Percentiles rank a stretch among this genome's conserved stretches.
Conservation (phyloP, 2,888 invertebrate genomes). For the Aporophyla lueneburgensis region DNA sequence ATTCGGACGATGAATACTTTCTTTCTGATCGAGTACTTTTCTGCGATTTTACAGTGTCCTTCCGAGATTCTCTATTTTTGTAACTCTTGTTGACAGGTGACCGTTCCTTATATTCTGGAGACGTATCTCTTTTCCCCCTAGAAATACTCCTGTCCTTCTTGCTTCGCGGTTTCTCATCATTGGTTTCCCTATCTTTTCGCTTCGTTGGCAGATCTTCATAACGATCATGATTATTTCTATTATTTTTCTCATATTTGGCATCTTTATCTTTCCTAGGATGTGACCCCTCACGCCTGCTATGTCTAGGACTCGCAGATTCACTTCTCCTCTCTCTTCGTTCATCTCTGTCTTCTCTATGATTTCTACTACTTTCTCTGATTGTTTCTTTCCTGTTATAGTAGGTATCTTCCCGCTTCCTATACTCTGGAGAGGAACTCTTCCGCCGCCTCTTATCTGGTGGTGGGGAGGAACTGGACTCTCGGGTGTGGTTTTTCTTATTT, state of each 20-base stretch:
- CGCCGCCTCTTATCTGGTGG: slow-evolving; percentile 82
- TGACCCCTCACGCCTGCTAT: slow-evolving; percentile 64
- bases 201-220: slow-evolving; percentile 73
- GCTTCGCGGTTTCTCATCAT: slow-evolving; percentile 70
- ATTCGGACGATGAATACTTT: slow-evolving; percentile 78
- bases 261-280: slow-evolving; percentile 66
- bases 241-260: slow-evolving; percentile 70
- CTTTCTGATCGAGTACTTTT: slow-evolving; percentile 75
- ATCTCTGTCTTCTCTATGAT: slow-evolving; percentile 68
- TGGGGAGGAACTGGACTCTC: slow-evolving; percentile 79
- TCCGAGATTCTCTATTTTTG: slow-evolving; percentile 75
- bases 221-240: slow-evolving; percentile 71
- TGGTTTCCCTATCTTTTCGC: slow-evolving; percentile 70
- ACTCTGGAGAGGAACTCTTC: slow-evolving; percentile 78
- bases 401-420: slow-evolving; percentile 63
- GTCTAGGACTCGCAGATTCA: slow-evolving; percentile 66
- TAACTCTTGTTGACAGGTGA: slow-evolving; percentile 74
- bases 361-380: slow-evolving; percentile 71
- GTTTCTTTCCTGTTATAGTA: slow-evolving; percentile 66
- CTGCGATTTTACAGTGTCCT: slow-evolving; percentile 76
- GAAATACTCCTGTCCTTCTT: slow-evolving; percentile 77
- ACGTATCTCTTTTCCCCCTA: slow-evolving; percentile 76
- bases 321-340: slow-evolving; percentile 71
- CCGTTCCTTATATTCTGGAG: slow-evolving; percentile 76
- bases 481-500: slow-evolving; percentile 73